Conservation (phyloP, 2,113 vertebrate genomes). For the Chroicocephalus ridibundus region DNA sequence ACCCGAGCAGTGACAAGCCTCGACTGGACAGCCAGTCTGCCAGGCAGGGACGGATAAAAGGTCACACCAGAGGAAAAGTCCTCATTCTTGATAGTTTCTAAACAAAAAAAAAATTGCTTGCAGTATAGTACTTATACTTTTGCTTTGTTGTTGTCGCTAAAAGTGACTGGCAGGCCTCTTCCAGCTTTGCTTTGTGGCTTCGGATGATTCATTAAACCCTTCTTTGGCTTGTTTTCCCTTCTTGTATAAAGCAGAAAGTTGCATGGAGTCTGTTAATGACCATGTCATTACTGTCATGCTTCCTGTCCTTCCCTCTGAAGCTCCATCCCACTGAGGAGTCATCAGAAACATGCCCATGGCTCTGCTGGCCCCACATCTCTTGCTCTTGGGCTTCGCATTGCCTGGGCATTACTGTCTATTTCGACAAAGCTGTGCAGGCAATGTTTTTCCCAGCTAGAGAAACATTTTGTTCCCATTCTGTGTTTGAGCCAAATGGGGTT, state of each 20-base stretch:
- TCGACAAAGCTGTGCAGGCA: not conserved
- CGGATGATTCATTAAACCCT: not conserved
- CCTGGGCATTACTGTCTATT: not conserved
- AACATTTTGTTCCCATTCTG: conserved; percentile 38
- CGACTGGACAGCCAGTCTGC: not conserved
- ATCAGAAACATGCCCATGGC: not conserved
- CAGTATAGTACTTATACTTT: not conserved
- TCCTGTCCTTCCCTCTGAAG: not conserved
- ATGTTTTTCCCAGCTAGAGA: conserved; percentile 27
- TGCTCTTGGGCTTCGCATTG: not conserved
- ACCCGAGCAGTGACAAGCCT: not conserved
- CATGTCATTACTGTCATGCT: not conserved
- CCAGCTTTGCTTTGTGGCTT: not conserved
- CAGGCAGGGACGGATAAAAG: not conserved
- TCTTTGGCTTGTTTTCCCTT: not conserved
- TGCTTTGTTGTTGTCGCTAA: not conserved
- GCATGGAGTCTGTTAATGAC: not conserved
- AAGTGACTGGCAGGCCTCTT: not conserved
- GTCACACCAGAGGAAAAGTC: not conserved
- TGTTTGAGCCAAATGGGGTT: not conserved
- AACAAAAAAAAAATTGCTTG: not conserved
- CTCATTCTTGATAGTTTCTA: not conserved
- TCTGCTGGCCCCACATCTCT: not conserved
- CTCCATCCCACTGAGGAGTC: not conserved
- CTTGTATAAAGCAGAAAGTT: not conserved